Percentiles rank a stretch among this genome's conserved stretches.
phyloP scores from a whole-genome alignment of 2,888 invertebrate genomes.

The Aleiodes leptofemur region DNA sequence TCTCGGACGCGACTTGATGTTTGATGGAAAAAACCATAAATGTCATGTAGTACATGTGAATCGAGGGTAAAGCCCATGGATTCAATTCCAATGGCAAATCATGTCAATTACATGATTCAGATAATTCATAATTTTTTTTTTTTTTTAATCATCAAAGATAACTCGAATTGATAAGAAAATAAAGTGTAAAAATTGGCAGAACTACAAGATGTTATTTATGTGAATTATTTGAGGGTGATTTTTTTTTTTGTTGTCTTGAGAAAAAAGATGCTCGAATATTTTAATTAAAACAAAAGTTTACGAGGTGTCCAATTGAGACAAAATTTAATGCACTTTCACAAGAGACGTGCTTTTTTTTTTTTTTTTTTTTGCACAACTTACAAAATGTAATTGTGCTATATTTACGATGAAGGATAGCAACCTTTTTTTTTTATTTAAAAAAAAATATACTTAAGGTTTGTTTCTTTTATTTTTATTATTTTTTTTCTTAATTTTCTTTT shows the following conservation, averaged over 20 bases:
- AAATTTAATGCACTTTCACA: slow-evolving; percentile 64
- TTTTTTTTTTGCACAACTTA: slow-evolving; percentile 9
- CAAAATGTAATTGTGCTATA: slow-evolving; percentile 30
- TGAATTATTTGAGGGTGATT: too few relatives aligned
- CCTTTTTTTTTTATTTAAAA: background rate
- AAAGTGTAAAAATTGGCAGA: too few relatives aligned
- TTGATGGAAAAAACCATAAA: slow-evolving; percentile 32
- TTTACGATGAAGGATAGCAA: slow-evolving; percentile 17
- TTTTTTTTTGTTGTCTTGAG: too few relatives aligned
- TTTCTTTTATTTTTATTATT: slow-evolving; percentile 2
- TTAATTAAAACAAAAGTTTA: slow-evolving; percentile 28
- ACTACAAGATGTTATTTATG: too few relatives aligned
- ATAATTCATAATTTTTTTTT: background rate
- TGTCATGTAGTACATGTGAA: slow-evolving; percentile 26
- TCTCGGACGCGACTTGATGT: slow-evolving; percentile 7
- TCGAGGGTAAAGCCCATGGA: slow-evolving; percentile 20
- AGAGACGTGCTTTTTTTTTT: background rate
- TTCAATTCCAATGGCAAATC: slow-evolving; percentile 19
- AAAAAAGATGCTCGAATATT: slow-evolving; percentile 15
- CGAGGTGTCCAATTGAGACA: slow-evolving; percentile 23
- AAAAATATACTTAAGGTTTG: slow-evolving; percentile 22
- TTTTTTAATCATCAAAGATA: too few relatives aligned
- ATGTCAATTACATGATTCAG: slow-evolving; percentile 21
- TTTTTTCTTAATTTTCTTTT: background rate
- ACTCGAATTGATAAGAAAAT: too few relatives aligned